These are phyloP conservation scores for Sceliomorpha sp. DNA, from an alignment of 2,888 invertebrate species.

Conservation along the genomic window DNA sequence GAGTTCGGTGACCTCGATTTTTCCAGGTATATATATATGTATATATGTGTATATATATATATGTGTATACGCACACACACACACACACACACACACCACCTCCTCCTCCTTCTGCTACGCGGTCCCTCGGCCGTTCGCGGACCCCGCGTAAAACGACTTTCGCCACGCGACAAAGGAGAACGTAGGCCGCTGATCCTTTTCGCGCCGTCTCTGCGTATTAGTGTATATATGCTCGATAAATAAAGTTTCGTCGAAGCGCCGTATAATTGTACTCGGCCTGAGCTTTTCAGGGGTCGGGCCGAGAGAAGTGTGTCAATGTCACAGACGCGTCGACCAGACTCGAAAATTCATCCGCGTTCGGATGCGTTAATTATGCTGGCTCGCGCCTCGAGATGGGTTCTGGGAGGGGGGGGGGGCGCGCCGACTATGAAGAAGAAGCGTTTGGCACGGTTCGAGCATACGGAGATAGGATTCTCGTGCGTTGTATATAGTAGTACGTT, in stretches of 20 bases:
- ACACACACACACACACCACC: too few species aligned
- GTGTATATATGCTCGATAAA: constrained; percentile 49
- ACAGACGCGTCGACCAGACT: constrained; percentile 35
- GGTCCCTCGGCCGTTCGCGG: constrained; percentile 21
- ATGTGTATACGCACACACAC: too few species aligned
- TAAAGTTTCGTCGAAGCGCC: constrained; percentile 55
- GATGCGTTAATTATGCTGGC: constrained; percentile 13
- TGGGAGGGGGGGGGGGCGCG: too few species aligned
- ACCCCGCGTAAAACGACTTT: constrained; percentile 56
- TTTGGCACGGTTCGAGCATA: too few species aligned
- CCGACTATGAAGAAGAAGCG: too few species aligned
- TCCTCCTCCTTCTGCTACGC: too few species aligned
- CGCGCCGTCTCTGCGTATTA: constrained; percentile 52
- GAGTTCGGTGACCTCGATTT: constrained; percentile 71
- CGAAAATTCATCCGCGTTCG: constrained; percentile 43
- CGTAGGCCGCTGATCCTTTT: too few species aligned
- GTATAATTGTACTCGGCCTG: constrained; percentile 55
- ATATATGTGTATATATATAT: too few species aligned
- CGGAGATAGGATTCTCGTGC: too few species aligned
- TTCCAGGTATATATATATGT: constrained; percentile 75
- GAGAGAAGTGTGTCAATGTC: constrained; percentile 55
- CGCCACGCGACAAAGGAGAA: constrained; percentile 62
- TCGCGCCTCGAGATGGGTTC: too few species aligned
- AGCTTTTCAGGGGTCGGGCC: constrained; percentile 41
- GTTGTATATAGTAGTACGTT: too few species aligned